phyloP scores from a whole-genome alignment of 2,888 invertebrate species.

The Drosophila subsilvestris region DNA sequence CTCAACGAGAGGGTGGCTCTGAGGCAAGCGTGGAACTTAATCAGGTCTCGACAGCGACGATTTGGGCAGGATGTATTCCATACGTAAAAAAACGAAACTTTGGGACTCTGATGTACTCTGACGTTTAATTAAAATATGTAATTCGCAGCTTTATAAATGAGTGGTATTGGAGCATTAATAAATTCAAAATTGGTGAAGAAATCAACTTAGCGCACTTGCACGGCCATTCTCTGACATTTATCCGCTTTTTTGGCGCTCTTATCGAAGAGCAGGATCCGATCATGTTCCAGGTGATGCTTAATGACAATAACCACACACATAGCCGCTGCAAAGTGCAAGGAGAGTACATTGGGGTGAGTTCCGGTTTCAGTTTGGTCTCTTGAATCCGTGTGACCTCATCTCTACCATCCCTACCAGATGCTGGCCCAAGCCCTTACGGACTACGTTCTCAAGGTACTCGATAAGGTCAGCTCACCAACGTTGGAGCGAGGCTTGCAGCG shows the following conservation, averaged over 20 bases:
- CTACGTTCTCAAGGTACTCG: constrained; percentile 49
- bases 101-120: no score
- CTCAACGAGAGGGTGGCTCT: constrained; percentile 62
- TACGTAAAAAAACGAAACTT: constrained; percentile 30
- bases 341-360: constrained; percentile 51
- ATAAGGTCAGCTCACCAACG: constrained; percentile 53
- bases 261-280: constrained; percentile 68
- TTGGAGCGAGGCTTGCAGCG: constrained; percentile 59
- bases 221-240: constrained; percentile 57
- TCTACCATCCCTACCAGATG: constrained; percentile 31
- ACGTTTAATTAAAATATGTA: neutral
- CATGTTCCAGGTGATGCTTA: constrained; percentile 52
- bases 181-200: constrained; percentile 56
- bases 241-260: constrained; percentile 58
- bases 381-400: neutral
- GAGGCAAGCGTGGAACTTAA: constrained; percentile 62
- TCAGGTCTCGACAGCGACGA: constrained; percentile 53
- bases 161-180: constrained; percentile 52
- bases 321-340: constrained; percentile 32
- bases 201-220: constrained; percentile 62
- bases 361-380: neutral
- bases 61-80: constrained; percentile 54
- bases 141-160: constrained; percentile 70
- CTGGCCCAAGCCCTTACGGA: constrained; percentile 35
- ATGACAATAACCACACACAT: constrained; percentile 44